A percentile compares a stretch with the other conserved stretches of the same genome.
Evolutionary conservation across 2,888 invertebrate genomes (phyloP).

Genomic region (Perizoma flavofasciatum): DNA sequence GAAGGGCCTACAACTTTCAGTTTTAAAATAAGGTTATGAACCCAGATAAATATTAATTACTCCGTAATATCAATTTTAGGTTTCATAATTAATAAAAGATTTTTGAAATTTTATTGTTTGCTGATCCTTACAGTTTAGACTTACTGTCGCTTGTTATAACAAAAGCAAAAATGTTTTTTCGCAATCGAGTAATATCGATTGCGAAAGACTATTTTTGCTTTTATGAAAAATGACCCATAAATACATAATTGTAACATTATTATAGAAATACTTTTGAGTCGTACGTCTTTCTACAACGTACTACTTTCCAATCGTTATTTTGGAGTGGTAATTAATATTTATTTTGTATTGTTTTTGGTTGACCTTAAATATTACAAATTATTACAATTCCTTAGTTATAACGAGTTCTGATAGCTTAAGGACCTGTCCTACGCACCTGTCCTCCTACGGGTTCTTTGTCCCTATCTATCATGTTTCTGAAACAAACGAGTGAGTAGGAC

Average conservation of each 20-base stretch:
- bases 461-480: conserved; percentile 35
- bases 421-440: conserved; percentile 48
- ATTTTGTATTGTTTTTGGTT: neutral
- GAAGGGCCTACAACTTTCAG: conserved; percentile 1
- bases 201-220: too few relatives aligned
- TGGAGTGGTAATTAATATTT: too few relatives aligned
- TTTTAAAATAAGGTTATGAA: neutral
- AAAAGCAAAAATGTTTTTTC: too few relatives aligned
- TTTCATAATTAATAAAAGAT: neutral
- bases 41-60: conserved; percentile 3
- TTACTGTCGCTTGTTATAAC: neutral
- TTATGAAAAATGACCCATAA: too few relatives aligned
- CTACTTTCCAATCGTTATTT: too few relatives aligned
- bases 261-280: too few relatives aligned
- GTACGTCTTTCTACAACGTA: too few relatives aligned
- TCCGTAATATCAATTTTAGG: neutral
- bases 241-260: too few relatives aligned
- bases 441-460: conserved; percentile 53
- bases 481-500: conserved; percentile 41
- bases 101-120: neutral
- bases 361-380: conserved; percentile 20
- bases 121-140: neutral
- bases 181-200: too few relatives aligned
- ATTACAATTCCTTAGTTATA: conserved; percentile 22
- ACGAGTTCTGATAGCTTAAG: conserved; percentile 31